These are phyloP conservation scores for Cydia strobilella DNA, from an alignment of 1,140 invertebrate genomes.

Conservation along the genomic window DNA sequence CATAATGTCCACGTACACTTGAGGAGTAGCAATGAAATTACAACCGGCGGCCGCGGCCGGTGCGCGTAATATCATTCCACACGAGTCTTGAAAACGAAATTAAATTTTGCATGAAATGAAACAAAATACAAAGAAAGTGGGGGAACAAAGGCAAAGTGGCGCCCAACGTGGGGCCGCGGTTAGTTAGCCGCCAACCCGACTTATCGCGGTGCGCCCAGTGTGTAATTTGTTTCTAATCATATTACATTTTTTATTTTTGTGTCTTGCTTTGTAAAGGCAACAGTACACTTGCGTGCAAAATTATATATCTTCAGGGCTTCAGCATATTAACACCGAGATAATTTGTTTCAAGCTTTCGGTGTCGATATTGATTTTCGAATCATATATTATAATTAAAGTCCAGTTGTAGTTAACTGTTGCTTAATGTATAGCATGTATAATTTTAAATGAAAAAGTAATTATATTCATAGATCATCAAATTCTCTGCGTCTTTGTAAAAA, in stretches of 20 bases:
- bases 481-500: no score
- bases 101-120: slow-evolving; percentile 80
- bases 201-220: slow-evolving; percentile 55
- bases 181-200: slow-evolving; percentile 59
- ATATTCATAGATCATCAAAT: no score
- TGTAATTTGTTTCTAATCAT: slow-evolving; percentile 77
- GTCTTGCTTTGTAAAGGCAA: slow-evolving; percentile 28
- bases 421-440: no score
- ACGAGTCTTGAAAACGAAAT: slow-evolving; percentile 79
- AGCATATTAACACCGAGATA: neutral
- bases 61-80: slow-evolving; percentile 76
- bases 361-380: no score
- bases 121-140: slow-evolving; percentile 79
- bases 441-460: no score
- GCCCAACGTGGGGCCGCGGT: slow-evolving; percentile 62
- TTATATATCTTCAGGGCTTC: no score
- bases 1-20: slow-evolving; percentile 76
- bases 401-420: no score
- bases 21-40: slow-evolving; percentile 75
- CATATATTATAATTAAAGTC: no score
- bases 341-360: no score
- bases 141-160: slow-evolving; percentile 69
- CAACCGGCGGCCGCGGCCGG: slow-evolving; percentile 63
- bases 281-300: neutral
- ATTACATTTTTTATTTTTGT: slow-evolving; percentile 66